phyloP scores from a whole-genome alignment of 2,888 invertebrate genomes.

The Xanthorhoe spadicearia region DNA sequence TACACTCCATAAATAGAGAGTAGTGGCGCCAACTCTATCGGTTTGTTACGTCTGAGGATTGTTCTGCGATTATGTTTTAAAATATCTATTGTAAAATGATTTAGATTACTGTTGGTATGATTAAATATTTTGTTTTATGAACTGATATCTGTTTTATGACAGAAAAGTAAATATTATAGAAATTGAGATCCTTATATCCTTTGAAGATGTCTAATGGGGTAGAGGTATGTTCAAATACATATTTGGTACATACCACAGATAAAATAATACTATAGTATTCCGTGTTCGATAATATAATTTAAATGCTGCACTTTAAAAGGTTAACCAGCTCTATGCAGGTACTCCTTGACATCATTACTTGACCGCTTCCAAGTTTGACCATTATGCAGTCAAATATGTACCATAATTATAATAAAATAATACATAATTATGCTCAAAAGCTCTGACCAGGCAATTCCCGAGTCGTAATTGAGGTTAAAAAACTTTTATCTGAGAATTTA shows the following conservation, averaged over 20 bases:
- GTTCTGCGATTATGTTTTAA: constrained; percentile 23
- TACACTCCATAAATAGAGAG: constrained; percentile 52
- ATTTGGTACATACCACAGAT: no score
- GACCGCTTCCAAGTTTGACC: constrained; percentile 17
- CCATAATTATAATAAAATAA: background rate
- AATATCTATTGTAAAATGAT: background rate
- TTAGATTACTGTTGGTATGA: no score
- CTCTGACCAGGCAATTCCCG: background rate
- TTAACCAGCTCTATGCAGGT: constrained; percentile 27
- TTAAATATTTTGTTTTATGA: no score
- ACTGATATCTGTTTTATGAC: no score
- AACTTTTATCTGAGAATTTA: no score
- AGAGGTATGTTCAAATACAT: no score
- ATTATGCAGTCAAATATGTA: background rate
- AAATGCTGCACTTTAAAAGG: constrained; percentile 19
- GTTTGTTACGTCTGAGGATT: constrained; percentile 28
- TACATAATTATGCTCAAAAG: background rate
- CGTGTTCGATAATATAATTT: constrained; percentile 1
- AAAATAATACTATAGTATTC: no score
- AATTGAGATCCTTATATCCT: no score
- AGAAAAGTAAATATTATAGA: no score
- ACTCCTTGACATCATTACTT: constrained; percentile 29
- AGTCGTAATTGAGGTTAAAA: background rate
- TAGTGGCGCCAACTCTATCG: constrained; percentile 29
- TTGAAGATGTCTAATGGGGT: no score